Base-by-base conservation (phyloP, 2,888 invertebrate species). In the Zygaena filipendulae region DNA sequence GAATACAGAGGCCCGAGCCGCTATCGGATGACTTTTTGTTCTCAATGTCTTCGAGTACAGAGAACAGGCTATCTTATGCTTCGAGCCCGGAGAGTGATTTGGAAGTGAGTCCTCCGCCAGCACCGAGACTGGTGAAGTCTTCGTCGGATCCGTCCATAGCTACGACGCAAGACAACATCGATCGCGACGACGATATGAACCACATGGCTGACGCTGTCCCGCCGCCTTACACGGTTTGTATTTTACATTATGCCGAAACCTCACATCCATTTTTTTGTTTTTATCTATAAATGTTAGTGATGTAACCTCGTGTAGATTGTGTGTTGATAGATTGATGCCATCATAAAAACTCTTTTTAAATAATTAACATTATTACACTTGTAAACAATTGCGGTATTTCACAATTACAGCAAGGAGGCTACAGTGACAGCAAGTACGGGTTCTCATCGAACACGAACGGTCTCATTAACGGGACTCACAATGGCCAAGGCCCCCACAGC, bases 1-100 rank as follows among this genome's bases (percentile, higher is more conserved):
- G 45, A 25, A 23, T 79, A 66, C 84, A 96, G 95, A 95, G 96
- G 66, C 94, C 95, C 68, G 95, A 97, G 81, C 92, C 94, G 68
- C 85, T 97, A 68, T 95, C 95, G 56, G 97, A 98, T 80, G 97
- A 98, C 86, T 96, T 97, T 87, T 88, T 97, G 63, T 97, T 97
- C 85, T 97, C 97, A 62, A 96, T 97, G 96, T 93, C 93, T 49
- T 92, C 92, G 59, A 74, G 72, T 44, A 80, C 75, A 14, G 80
- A 80, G 61, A 88, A 94, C 67, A 90, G 95, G 62, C 84, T 96
- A 47, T 96, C 96, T 59, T 96, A 95, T 77, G 95, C 95, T 43
- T 95, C 95, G 59, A 95, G 95, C 63, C 95, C 95, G 41, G 96
- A 97, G 81, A 95, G 94, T 63, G 97, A 97, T 79, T 83, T 93